Evolutionary conservation across 1,140 invertebrate species (phyloP).

Genomic region (Contarinia nasturtii): DNA sequence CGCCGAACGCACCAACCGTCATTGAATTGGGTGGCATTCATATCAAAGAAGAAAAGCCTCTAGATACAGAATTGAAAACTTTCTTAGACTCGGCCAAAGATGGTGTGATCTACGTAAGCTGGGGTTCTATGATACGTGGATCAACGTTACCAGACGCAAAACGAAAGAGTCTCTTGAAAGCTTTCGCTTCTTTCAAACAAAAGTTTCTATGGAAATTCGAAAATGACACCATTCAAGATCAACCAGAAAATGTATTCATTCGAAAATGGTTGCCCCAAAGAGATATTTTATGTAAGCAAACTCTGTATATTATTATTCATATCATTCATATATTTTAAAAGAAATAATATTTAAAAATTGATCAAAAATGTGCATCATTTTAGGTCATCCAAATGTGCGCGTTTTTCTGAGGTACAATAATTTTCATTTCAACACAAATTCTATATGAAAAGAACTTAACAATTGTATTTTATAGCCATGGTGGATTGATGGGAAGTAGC

Average conservation of each 20-base stretch:
- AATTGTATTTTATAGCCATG: constrained; percentile 50
- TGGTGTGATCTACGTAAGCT: constrained; percentile 50
- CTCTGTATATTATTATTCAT: constrained; percentile 1
- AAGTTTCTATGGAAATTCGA: constrained; percentile 58
- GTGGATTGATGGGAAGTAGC: constrained; percentile 48
- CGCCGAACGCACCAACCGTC: constrained; percentile 35
- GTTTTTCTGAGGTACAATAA: not conserved
- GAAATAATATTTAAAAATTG: not conserved
- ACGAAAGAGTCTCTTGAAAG: constrained; percentile 33
- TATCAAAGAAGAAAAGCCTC: constrained; percentile 29
- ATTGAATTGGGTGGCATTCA: constrained; percentile 49
- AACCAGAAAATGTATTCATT: constrained; percentile 40
- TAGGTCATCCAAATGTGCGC: not conserved
- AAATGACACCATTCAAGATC: constrained; percentile 29
- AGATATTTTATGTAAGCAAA: constrained; percentile 37
- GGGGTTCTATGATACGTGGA: constrained; percentile 45
- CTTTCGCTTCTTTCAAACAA: constrained; percentile 36
- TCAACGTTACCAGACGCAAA: constrained; percentile 35
- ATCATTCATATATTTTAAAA: not conserved
- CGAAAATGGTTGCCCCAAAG: constrained; percentile 50
- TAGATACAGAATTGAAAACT: constrained; percentile 38
- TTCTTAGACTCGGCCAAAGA: constrained; percentile 43
- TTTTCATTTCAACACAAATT: too few relatives aligned
- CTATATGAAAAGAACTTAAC: constrained; percentile 26
- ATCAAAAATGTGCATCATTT: not conserved